Conservation (phyloP, 2,113 vertebrate genomes). For the Laterallus jamaicensis region DNA sequence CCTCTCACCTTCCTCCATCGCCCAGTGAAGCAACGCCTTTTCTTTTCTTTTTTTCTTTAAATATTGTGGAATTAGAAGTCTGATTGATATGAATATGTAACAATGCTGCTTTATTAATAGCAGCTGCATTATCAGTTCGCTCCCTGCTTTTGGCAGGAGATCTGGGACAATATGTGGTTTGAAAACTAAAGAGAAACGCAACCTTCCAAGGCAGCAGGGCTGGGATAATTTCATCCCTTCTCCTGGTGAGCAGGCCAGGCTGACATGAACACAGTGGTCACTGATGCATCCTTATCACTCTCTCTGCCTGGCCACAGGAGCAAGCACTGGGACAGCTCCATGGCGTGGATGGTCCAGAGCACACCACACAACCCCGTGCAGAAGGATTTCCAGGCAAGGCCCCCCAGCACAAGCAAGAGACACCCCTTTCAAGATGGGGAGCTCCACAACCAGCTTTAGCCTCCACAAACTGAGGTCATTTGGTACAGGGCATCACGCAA, state of each 20-base stretch:
- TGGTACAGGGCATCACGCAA: not conserved
- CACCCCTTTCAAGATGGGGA: not conserved
- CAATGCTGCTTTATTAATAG: conserved; percentile 64
- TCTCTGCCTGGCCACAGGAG: not conserved
- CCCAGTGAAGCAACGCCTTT: not conserved
- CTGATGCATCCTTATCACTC: fast-evolving
- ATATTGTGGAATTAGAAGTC: conserved; percentile 29
- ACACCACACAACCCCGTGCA: not conserved
- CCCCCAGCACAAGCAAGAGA: not conserved
- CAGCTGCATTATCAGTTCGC: conserved; percentile 59
- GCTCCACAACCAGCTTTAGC: not conserved
- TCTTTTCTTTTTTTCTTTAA: not conserved
- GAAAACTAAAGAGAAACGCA: conserved; percentile 45
- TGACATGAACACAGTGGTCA: not conserved
- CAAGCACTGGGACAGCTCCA: not conserved
- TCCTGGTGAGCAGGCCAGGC: not conserved
- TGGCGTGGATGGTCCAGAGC: fast-evolving
- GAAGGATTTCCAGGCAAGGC: not conserved
- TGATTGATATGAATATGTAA: conserved; percentile 70
- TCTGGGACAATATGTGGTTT: conserved; percentile 53
- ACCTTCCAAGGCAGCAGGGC: not conserved
- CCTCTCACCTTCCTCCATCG: not conserved
- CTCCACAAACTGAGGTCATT: conserved; percentile 12
- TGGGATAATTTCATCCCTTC: not conserved
- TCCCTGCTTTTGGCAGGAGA: conserved; percentile 61